These are phyloP conservation scores for Thereuonema tuberculata DNA, from an alignment of 1,140 invertebrate species.

Conservation along the genomic window DNA sequence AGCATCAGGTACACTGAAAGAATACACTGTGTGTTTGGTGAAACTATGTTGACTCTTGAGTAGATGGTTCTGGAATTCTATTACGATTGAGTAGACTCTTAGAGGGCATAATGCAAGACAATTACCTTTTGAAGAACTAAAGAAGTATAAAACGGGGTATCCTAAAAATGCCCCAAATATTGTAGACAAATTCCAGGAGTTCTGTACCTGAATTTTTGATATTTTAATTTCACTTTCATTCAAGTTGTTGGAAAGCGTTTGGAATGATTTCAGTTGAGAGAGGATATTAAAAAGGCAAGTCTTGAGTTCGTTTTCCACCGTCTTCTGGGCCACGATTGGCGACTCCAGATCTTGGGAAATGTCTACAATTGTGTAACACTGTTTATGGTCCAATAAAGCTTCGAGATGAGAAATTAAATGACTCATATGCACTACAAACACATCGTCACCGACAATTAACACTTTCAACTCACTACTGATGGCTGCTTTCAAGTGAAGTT, in stretches of 20 bases:
- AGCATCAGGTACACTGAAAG: slow-evolving; percentile 4
- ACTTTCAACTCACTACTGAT: background rate
- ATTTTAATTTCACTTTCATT: no score
- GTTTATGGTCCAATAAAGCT: background rate
- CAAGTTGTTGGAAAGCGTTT: no score
- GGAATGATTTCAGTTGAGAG: no score
- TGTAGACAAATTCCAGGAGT: slow-evolving; percentile 3
- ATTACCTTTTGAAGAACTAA: background rate
- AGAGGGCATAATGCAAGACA: background rate
- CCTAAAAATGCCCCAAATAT: background rate
- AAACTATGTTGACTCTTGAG: background rate
- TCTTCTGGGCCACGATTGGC: background rate
- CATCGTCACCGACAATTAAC: background rate
- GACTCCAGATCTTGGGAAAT: background rate
- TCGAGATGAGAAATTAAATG: background rate
- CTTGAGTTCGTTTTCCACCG: no score
- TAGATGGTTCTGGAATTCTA: background rate
- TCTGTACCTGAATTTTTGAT: no score
- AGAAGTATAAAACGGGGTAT: slow-evolving; percentile 1
- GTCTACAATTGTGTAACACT: background rate
- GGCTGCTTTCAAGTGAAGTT: background rate
- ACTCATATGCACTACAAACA: background rate
- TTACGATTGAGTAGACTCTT: background rate
- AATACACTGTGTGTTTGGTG: background rate
- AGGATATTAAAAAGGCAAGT: no score